phyloP scores from a whole-genome alignment of 1,140 invertebrate genomes.

The Aphaenogaster rudis region DNA sequence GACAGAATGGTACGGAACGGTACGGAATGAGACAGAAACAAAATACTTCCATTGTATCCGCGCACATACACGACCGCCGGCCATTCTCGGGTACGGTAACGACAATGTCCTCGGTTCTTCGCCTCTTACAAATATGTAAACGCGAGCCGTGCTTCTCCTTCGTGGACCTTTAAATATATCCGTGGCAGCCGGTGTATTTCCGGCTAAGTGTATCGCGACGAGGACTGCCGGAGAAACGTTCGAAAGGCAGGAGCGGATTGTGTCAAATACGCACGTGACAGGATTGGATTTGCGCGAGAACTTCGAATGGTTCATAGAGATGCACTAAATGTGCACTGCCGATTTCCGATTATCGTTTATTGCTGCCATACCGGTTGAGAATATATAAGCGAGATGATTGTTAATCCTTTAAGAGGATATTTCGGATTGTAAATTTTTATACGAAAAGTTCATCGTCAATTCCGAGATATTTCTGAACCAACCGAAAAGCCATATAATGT shows the following conservation, averaged over 20 bases:
- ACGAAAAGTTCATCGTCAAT: not conserved
- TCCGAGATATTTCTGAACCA: not conserved
- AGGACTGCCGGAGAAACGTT: not conserved
- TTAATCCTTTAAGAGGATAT: not conserved
- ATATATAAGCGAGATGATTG: not conserved
- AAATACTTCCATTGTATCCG: conserved; percentile 40
- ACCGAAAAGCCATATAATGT: not conserved
- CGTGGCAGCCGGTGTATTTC: conserved; percentile 20
- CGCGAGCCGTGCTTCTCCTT: conserved; percentile 35
- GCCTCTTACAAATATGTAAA: conserved; percentile 49
- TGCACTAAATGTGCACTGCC: not conserved
- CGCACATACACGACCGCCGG: not conserved
- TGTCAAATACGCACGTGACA: not conserved
- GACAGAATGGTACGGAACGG: conserved; percentile 38
- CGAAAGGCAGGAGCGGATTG: not conserved
- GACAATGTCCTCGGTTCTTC: not conserved
- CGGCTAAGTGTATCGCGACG: conserved; percentile 26
- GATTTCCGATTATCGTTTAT: not conserved
- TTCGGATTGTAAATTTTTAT: not conserved
- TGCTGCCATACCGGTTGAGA: not conserved
- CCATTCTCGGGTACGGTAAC: not conserved
- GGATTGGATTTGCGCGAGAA: not conserved
- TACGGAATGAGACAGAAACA: conserved; percentile 42
- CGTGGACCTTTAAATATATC: conserved; percentile 26
- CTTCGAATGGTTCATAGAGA: not conserved